Base-by-base conservation (phyloP, 1,140 invertebrate genomes). In the Drosophila equinoxialis region DNA sequence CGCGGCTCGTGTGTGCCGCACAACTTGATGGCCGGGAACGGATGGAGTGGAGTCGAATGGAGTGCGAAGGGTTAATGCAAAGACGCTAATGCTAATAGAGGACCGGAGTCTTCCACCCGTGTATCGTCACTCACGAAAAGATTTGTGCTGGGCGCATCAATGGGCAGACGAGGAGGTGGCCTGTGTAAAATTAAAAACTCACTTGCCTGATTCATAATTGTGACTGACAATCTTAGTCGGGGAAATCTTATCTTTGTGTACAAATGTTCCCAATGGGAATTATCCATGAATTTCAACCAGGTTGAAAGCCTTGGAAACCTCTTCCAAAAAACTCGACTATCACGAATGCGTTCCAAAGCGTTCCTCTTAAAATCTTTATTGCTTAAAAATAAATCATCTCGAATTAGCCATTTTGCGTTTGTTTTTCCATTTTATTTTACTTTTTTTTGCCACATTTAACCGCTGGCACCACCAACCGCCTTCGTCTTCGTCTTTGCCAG, bases 1-100 rank as follows among this genome's bases (percentile, higher is more conserved):
- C 33, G 8, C 60, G n/a, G 5, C 41, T 30, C 61, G 26, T 63
- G 37, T 23, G 42, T 30, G 42, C 30, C 51, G 14, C 26, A 20
- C 41, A 54, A 65, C 10, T 65, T 65, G 63, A 57, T 65, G 63
- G 63, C 13, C 45, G 45, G 41, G 33, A 23, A 64, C 45, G 62
- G n/a, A 39, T 64, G 23, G 42, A 30, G 30, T 30, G 30, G 30
- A 30, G 30, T 30, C 30, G 30, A 6, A 5, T 54, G 23, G 14
- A 26, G 62, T 17, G 62, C 26, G 41, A 65, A 65, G 48, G 35
- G 45, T 37, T 65, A 57, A 57, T 41, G 48, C 37, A 14, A 65
- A 55, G 51, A 35, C 33, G 63, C 45, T 37, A n/a, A 55, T 37
- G 33, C 45, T 37, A 54, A 51, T 54, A 51, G 42, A 55, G 42